These are phyloP conservation scores for Apaloderma vittatum DNA, from an alignment of 2,113 vertebrate genomes.

Conservation along the genomic window DNA sequence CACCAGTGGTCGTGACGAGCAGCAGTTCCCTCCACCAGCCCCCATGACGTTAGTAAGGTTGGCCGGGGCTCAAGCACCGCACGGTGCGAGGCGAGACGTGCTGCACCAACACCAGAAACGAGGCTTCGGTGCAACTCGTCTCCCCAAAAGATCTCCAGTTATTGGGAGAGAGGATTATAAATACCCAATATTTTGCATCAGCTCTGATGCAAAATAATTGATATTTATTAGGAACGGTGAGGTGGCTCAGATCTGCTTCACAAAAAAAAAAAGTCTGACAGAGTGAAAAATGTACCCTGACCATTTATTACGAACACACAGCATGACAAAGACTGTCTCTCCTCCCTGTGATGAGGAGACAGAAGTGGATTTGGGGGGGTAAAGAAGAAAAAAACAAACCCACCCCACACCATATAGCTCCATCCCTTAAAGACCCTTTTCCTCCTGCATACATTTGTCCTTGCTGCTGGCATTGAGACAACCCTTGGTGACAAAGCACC, in stretches of 20 bases:
- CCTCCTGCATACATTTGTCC: slow-evolving; percentile 41
- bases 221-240: background rate
- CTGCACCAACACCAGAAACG: background rate
- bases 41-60: background rate
- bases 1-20: background rate
- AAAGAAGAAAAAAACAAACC: no score
- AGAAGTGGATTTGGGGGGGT: background rate
- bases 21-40: background rate
- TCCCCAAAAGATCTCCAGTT: background rate
- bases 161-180: background rate
- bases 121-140: background rate
- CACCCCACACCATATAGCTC: background rate
- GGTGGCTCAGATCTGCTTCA: background rate
- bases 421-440: slow-evolving; percentile 47
- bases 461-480: slow-evolving; percentile 51
- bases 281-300: background rate
- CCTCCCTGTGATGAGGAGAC: background rate
- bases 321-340: background rate
- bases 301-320: background rate
- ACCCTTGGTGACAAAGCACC: slow-evolving; percentile 52
- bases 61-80: background rate
- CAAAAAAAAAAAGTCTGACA: background rate
- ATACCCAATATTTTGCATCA: background rate
- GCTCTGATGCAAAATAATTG: background rate
- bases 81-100: background rate